Conservation (phyloP, 2,888 invertebrate genomes). For the Leucophenga maculata region DNA sequence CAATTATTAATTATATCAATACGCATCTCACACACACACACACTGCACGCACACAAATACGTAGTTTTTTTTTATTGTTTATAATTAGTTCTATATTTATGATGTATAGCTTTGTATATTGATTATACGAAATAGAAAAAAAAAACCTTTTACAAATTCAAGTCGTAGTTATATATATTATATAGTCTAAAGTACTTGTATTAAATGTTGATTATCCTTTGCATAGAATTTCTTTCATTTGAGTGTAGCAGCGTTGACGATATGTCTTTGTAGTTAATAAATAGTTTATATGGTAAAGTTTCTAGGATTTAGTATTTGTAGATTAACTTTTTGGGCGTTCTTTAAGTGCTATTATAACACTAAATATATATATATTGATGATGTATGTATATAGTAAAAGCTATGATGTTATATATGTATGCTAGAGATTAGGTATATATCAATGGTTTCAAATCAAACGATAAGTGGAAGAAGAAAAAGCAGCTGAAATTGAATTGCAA, state of each 20-base stretch:
- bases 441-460: too few relatives aligned
- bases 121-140: background rate
- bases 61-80: slow-evolving; percentile 26
- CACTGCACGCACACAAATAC: slow-evolving; percentile 15
- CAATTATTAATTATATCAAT: slow-evolving; percentile 56
- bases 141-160: too few relatives aligned
- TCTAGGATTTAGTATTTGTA: too few relatives aligned
- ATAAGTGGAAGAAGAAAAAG: slow-evolving; percentile 38
- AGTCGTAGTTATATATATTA: too few relatives aligned
- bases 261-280: background rate
- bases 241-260: background rate
- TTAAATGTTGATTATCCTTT: slow-evolving; percentile 5
- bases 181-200: background rate
- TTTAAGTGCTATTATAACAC: too few relatives aligned
- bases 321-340: too few relatives aligned
- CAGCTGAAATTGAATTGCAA: slow-evolving; percentile 59
- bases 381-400: too few relatives aligned
- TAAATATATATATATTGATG: too few relatives aligned
- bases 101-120: slow-evolving; percentile 27
- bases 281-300: too few relatives aligned
- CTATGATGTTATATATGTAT: too few relatives aligned
- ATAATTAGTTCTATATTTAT: slow-evolving; percentile 15
- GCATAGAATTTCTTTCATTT: background rate
- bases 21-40: slow-evolving; percentile 37
- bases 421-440: too few relatives aligned